phyloP scores from a whole-genome alignment of 2,113 vertebrate species.

The Bungarus multicinctus region DNA sequence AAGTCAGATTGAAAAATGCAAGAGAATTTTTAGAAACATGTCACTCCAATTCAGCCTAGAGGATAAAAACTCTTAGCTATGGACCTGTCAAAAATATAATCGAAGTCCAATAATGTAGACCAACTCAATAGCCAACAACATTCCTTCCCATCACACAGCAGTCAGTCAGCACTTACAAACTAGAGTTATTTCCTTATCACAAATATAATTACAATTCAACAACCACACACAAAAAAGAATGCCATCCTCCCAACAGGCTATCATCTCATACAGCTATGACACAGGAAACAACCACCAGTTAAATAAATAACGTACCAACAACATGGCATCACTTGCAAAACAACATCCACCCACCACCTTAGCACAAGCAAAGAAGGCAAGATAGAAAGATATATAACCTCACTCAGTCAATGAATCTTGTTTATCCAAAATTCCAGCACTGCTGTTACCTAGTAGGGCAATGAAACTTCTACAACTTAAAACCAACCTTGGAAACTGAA shows the following conservation, averaged over 20 bases:
- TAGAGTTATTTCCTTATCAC: neutral
- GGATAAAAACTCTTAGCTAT: neutral
- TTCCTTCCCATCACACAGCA: neutral
- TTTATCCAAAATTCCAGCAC: neutral
- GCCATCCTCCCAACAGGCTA: neutral
- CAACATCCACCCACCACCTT: neutral
- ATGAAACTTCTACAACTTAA: neutral
- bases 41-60: neutral
- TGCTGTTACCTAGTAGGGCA: neutral
- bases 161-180: neutral
- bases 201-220: neutral
- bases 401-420: neutral
- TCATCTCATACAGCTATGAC: neutral
- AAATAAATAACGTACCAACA: neutral
- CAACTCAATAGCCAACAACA: neutral
- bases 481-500: neutral
- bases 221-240: neutral
- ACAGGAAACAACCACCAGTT: neutral
- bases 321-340: neutral
- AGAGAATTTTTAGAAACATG: neutral
- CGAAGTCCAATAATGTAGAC: neutral
- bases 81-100: neutral
- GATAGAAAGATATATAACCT: neutral
- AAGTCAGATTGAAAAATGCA: neutral
- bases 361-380: neutral